These are phyloP conservation scores for Strigamia crassipes DNA, from an alignment of 2,888 invertebrate genomes.

Conservation along the genomic window DNA sequence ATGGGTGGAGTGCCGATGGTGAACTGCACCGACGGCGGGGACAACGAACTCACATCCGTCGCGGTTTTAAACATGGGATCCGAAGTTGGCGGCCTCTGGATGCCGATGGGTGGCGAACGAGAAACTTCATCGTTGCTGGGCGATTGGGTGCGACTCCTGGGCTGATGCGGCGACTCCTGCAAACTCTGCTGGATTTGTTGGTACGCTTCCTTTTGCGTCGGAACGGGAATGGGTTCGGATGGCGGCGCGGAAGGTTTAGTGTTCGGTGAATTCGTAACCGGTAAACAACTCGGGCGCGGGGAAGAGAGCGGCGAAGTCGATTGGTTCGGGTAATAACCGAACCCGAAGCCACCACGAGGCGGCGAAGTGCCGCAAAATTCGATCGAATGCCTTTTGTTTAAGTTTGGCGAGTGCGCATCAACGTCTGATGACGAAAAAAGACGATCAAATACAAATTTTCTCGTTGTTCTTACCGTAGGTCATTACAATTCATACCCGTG, in stretches of 20 bases:
- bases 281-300: constrained; percentile 49
- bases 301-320: constrained; percentile 48
- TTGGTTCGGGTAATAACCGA: neutral
- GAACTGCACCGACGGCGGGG: constrained; percentile 75
- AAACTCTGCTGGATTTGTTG: constrained; percentile 59
- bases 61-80: constrained; percentile 55
- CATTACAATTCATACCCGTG: constrained; percentile 50
- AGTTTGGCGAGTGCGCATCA: neutral
- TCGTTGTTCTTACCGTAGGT: neutral
- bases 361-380: constrained; percentile 44
- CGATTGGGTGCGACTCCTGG: constrained; percentile 34
- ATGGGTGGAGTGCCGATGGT: constrained; percentile 80
- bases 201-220: constrained; percentile 67
- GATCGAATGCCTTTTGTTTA: constrained; percentile 43
- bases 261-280: constrained; percentile 46
- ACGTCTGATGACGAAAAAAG: neutral
- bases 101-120: constrained; percentile 83
- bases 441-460: neutral
- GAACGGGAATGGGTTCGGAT: constrained; percentile 77
- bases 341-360: neutral
- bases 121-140: constrained; percentile 65
- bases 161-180: constrained; percentile 48
- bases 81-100: constrained; percentile 62
- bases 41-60: constrained; percentile 86
- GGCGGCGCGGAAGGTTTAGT: constrained; percentile 28